Base-by-base conservation (phyloP, 2,797 vertebrate species). In the Toxotes lorentzi region DNA sequence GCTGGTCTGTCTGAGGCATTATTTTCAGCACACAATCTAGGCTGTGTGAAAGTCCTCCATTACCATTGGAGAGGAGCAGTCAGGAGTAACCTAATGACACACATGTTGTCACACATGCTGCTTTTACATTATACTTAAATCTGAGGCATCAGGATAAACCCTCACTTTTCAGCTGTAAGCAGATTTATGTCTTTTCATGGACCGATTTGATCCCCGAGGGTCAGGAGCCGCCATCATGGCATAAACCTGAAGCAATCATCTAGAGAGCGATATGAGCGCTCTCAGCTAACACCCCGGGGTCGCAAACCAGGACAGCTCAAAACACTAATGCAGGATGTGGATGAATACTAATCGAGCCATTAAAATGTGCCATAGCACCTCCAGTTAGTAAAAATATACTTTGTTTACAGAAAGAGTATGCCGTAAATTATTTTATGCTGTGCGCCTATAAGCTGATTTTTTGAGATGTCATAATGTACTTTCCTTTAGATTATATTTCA, bases 151-250 rank as follows among this genome's bases (percentile, higher is more conserved):
- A 12, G 79, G 83, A 83, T 88, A 90, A 93, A 91, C 58, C 87
- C 70, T 77, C 82, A 85, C 85, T 91, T 91, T 90, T 81, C 73
- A 63, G 75, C 86, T 58, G 43, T 91, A 93, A 93, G 91, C 91
- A 89, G 93, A 93, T 93, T 93, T 92, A 80, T 77, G 85, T 80
- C 48, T 88, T 88, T 91, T 83, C 56, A 64, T 89, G 82, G 79
- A 85, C 35, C 47, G 79, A 89, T 86, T 86, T 87, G 76, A 91
- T 86, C 83, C 74, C 30, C 1, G 47, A 12, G 4, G 76, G 59
- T 74, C 47, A 47, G 57, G 74, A 77, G 64, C 59, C 56, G 23
- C 81, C 82, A 87, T 75, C 73, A 53, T 43, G 73, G 79, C 81
- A 78, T 40, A 70, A 89, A 91, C 88, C 85, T 90, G 87, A 82